These are phyloP conservation scores for Aphis craccivora DNA, from an alignment of 1,140 invertebrate genomes.

Conservation along the genomic window DNA sequence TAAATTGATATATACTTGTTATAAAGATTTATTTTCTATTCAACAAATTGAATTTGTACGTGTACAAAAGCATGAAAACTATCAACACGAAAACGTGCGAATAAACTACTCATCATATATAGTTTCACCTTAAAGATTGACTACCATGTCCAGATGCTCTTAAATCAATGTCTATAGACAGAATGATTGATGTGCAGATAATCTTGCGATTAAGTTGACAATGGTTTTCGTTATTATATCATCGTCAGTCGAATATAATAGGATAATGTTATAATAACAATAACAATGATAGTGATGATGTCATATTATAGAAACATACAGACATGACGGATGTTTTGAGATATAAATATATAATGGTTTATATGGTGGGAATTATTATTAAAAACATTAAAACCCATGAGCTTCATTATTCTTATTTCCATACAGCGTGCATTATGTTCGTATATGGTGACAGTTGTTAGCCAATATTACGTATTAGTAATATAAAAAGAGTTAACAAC, in stretches of 20 bases:
- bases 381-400: background rate
- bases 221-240: background rate
- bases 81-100: background rate
- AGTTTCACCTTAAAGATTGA: background rate
- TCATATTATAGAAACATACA: background rate
- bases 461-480: background rate
- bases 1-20: background rate
- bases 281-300: background rate
- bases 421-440: background rate
- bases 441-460: conserved; percentile 4
- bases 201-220: background rate
- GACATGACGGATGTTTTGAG: background rate
- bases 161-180: conserved; percentile 4
- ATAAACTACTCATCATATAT: background rate
- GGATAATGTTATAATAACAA: conserved; percentile 3
- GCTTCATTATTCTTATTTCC: conserved; percentile 4
- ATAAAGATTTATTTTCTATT: background rate
- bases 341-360: background rate
- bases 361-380: background rate
- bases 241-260: background rate
- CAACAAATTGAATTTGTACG: background rate
- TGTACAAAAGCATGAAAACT: background rate
- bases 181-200: conserved; percentile 16
- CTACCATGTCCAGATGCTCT: background rate
- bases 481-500: conserved; percentile 8